These are phyloP conservation scores for Drosophila punjabiensis DNA, from an alignment of 1,140 invertebrate species.

Conservation along the genomic window DNA sequence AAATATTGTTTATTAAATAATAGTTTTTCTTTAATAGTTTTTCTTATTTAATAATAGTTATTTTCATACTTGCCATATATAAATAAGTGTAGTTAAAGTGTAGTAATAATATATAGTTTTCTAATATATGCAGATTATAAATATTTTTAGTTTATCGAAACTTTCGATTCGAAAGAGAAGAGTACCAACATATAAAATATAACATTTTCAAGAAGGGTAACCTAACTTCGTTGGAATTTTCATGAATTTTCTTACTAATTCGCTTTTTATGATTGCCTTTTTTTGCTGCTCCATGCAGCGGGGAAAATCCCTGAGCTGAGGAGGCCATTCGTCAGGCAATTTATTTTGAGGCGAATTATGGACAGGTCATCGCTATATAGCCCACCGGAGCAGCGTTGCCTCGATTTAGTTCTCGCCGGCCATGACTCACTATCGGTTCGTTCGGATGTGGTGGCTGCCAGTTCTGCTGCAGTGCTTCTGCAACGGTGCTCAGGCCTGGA, in stretches of 20 bases:
- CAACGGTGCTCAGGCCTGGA: conserved; percentile 29
- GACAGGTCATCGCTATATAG: conserved; percentile 60
- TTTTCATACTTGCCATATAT: too few relatives aligned
- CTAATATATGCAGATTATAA: too few relatives aligned
- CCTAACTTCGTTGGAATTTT: neutral
- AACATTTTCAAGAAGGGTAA: conserved; percentile 2
- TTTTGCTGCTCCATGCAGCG: conserved; percentile 35
- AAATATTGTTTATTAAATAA: too few relatives aligned
- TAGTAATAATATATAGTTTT: too few relatives aligned
- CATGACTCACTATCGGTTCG: conserved; percentile 50
- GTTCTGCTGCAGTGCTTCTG: conserved; percentile 34
- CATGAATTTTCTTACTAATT: conserved; percentile 1
- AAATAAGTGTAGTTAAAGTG: too few relatives aligned
- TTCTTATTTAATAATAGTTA: too few relatives aligned
- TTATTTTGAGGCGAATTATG: conserved; percentile 40
- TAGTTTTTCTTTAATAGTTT: too few relatives aligned
- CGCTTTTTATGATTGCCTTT: conserved; percentile 31
- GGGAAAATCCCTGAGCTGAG: conserved; percentile 70
- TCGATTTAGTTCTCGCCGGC: conserved; percentile 59
- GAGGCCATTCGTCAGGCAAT: conserved; percentile 60
- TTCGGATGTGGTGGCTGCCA: conserved; percentile 30
- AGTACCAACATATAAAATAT: too few relatives aligned
- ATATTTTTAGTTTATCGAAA: too few relatives aligned
- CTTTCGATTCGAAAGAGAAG: too few relatives aligned
- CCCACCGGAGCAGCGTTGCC: conserved; percentile 15